Percentiles rank a stretch among this genome's conserved stretches.
phyloP scores from a whole-genome alignment of 2,113 vertebrate genomes.

The Scomber japonicus region DNA sequence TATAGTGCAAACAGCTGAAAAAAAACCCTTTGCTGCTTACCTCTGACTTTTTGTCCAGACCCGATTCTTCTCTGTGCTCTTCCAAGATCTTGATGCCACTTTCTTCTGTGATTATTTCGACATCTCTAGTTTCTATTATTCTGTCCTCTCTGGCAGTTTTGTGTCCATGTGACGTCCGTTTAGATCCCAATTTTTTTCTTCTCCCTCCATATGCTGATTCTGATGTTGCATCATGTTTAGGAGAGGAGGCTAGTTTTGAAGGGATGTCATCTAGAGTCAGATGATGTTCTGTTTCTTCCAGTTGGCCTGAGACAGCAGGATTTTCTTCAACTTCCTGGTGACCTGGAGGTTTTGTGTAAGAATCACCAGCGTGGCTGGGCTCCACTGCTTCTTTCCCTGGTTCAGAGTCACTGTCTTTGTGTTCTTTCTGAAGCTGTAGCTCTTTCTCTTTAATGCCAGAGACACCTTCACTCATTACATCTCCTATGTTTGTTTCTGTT shows the following conservation, averaged over 20 bases:
- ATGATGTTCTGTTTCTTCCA: constrained; percentile 13
- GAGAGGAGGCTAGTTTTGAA: neutral
- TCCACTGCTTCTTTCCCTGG: constrained; percentile 24
- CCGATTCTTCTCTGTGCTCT: constrained; percentile 22
- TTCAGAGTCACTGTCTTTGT: constrained; percentile 1
- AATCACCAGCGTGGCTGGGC: constrained; percentile 2
- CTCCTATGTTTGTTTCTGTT: constrained; percentile 7
- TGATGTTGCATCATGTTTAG: constrained; percentile 27
- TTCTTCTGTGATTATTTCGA: constrained; percentile 12
- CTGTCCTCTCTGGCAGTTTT: constrained; percentile 29
- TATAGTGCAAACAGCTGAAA: neutral
- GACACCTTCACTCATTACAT: neutral
- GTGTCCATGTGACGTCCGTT: constrained; percentile 64
- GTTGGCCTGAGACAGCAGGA: constrained; percentile 18
- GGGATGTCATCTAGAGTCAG: neutral
- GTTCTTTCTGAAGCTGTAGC: neutral
- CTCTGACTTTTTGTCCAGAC: constrained; percentile 23
- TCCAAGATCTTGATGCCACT: neutral
- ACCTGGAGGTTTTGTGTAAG: neutral
- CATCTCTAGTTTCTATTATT: constrained; percentile 8
- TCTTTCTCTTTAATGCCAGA: constrained; percentile 16
- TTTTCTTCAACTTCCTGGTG: constrained; percentile 30
- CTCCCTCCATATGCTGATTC: constrained; percentile 44
- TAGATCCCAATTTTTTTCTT: constrained; percentile 83
- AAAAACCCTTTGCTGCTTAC: constrained; percentile 47